Conservation (phyloP, 2,888 invertebrate species). For the Lomographa bimaculata region DNA sequence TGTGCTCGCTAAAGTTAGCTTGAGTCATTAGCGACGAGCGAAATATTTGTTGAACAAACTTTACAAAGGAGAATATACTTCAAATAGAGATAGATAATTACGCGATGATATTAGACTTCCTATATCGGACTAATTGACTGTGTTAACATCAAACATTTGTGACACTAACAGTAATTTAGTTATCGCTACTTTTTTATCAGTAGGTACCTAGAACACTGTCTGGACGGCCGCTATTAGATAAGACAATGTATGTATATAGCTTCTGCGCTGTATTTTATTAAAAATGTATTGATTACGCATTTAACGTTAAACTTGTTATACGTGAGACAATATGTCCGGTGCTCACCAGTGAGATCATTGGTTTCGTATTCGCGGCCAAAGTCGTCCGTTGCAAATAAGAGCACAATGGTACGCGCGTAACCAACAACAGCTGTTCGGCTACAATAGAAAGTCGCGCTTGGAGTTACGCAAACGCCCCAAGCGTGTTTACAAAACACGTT, state of each 20-base stretch:
- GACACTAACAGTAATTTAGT: too few relatives aligned
- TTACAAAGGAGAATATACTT: conserved; percentile 2
- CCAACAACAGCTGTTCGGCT: conserved; percentile 65
- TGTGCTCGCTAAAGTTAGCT: conserved; percentile 22
- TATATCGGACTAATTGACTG: conserved; percentile 3
- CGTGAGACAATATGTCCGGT: too few relatives aligned
- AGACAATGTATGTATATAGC: too few relatives aligned
- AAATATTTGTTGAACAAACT: conserved; percentile 15
- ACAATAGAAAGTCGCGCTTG: conserved; percentile 71
- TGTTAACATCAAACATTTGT: not conserved
- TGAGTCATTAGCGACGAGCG: conserved; percentile 22
- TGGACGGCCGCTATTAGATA: too few relatives aligned
- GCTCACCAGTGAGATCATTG: too few relatives aligned
- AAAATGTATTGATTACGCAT: too few relatives aligned
- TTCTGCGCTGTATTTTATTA: too few relatives aligned
- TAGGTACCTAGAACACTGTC: too few relatives aligned
- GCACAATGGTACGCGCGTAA: conserved; percentile 65
- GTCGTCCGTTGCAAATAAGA: conserved; percentile 57
- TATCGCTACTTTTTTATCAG: too few relatives aligned
- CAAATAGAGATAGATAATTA: conserved; percentile 9
- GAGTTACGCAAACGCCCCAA: conserved; percentile 64
- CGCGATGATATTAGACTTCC: conserved; percentile 14
- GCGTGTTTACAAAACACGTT: conserved; percentile 62
- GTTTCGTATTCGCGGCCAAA: conserved; percentile 42
- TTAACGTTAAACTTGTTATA: too few relatives aligned